Evolutionary conservation across 2,113 vertebrate genomes (phyloP).

Genomic region (Pygoscelis antarcticus): DNA sequence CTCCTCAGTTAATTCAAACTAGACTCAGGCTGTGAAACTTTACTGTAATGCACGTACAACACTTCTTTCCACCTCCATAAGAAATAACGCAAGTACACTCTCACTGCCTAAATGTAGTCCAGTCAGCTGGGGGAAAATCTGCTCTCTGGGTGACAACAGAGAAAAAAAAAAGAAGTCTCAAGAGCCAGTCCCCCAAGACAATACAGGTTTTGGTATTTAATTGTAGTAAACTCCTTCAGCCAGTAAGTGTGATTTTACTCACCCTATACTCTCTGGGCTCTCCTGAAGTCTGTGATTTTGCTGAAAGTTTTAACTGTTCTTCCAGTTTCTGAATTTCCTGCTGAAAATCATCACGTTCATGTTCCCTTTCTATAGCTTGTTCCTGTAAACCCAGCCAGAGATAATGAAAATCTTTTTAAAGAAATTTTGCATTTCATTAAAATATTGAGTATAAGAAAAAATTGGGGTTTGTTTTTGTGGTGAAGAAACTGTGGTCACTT

Average conservation of each 20-base stretch:
- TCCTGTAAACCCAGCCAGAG: constrained; percentile 75
- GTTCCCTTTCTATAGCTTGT: constrained; percentile 92
- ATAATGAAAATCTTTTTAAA: background rate
- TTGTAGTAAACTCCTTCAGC: background rate
- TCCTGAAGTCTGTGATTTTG: constrained; percentile 56
- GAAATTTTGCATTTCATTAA: background rate
- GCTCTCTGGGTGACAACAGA: background rate
- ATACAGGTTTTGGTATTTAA: background rate
- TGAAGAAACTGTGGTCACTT: background rate
- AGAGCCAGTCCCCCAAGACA: background rate
- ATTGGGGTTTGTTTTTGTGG: background rate
- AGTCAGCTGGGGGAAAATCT: background rate
- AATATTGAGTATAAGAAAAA: background rate
- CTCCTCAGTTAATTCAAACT: background rate
- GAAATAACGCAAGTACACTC: background rate
- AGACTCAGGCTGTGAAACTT: background rate
- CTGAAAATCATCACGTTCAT: constrained; percentile 96
- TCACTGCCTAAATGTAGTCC: background rate
- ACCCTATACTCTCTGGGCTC: constrained; percentile 76
- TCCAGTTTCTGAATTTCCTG: constrained; percentile 92
- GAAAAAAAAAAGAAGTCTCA: background rate
- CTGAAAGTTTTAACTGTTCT: constrained; percentile 78
- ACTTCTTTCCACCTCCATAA: background rate
- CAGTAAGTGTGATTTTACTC: constrained; percentile 23
- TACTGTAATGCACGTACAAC: background rate